Evolutionary conservation across 2,113 vertebrate species (phyloP).

Genomic region (Apodemus speciosus): DNA sequence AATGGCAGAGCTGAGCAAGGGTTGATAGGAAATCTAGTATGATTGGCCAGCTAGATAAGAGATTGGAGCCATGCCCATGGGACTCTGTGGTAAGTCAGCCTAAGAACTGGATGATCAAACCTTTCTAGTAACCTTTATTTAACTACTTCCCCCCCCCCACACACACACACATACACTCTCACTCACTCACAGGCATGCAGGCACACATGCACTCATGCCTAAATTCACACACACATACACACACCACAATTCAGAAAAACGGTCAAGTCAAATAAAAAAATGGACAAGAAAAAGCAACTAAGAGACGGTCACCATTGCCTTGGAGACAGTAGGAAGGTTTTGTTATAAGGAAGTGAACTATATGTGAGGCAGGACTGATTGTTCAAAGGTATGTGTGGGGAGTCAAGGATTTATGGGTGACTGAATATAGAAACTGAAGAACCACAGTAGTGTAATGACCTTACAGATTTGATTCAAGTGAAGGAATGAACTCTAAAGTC

Average conservation of each 20-base stretch:
- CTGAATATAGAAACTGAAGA: background rate
- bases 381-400: background rate
- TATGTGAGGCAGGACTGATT: background rate
- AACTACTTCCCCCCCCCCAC: background rate
- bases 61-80: background rate
- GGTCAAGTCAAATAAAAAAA: background rate
- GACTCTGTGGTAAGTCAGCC: background rate
- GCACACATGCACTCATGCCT: background rate
- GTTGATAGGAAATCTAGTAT: background rate
- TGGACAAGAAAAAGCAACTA: background rate
- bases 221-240: background rate
- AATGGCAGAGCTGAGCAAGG: too few relatives aligned
- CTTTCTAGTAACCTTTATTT: background rate
- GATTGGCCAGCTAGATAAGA: background rate
- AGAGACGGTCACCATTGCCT: background rate
- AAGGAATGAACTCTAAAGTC: background rate
- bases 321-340: background rate
- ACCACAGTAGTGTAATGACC: background rate
- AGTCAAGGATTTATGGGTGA: background rate
- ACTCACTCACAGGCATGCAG: background rate
- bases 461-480: background rate
- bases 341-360: background rate
- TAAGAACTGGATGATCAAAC: conserved; percentile 6
- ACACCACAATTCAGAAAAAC: background rate
- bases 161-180: background rate